Evolutionary conservation across 2,888 invertebrate genomes (phyloP).

Genomic region (Formica aserva): DNA sequence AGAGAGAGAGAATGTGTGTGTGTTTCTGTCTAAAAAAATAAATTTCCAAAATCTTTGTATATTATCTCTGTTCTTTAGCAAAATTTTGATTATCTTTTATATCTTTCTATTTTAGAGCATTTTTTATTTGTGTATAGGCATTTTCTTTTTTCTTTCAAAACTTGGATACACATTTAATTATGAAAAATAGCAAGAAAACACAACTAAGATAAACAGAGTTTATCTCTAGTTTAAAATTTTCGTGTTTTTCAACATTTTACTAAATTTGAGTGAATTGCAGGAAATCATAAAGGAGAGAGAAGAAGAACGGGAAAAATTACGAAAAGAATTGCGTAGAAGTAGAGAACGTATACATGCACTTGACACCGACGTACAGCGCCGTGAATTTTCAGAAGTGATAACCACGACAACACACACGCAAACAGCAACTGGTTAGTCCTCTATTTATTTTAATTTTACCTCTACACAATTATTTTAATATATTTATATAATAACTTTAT

Average conservation of each 20-base stretch:
- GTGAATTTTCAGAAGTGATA: constrained; percentile 74
- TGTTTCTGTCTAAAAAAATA: no score
- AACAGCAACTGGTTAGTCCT: constrained; percentile 76
- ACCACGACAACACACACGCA: constrained; percentile 77
- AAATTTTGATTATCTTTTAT: no score
- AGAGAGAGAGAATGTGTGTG: no score
- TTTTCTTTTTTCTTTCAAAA: no score
- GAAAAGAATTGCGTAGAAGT: constrained; percentile 90
- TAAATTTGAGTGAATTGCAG: constrained; percentile 85
- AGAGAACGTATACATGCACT: constrained; percentile 91
- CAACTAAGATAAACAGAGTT: neutral
- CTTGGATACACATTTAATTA: neutral
- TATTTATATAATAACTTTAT: neutral
- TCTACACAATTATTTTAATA: constrained; percentile 11
- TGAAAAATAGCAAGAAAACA: neutral
- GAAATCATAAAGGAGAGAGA: constrained; percentile 91
- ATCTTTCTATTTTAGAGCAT: no score
- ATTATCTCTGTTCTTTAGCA: no score
- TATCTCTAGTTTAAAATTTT: neutral
- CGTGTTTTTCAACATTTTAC: neutral
- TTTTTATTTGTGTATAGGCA: no score
- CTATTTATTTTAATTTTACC: constrained; percentile 50
- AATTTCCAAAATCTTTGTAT: no score
- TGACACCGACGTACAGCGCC: constrained; percentile 81
- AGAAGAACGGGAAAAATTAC: constrained; percentile 91